phyloP scores from a whole-genome alignment of 2,797 vertebrate species.

The Notolabrus celidotus region DNA sequence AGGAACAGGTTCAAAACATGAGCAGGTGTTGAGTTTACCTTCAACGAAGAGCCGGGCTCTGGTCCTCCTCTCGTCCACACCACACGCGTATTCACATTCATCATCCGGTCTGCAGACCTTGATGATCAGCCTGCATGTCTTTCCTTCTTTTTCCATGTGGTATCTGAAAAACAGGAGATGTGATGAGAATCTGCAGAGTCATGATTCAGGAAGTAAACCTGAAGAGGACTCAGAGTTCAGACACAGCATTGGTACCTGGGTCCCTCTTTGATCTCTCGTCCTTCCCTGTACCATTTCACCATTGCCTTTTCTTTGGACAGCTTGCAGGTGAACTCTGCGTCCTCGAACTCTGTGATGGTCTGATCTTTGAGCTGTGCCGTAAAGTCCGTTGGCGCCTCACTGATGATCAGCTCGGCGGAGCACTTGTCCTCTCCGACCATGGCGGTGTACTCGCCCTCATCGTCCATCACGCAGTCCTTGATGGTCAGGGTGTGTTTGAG shows the following conservation, averaged over 20 bases:
- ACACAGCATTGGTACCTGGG: slow-evolving; percentile 85
- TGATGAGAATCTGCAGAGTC: background rate
- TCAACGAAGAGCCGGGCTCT: slow-evolving; percentile 97
- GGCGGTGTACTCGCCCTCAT: slow-evolving; percentile 96
- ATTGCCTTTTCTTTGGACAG: slow-evolving; percentile 94
- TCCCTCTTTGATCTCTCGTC: slow-evolving; percentile 95
- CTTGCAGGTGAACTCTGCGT: slow-evolving; percentile 94
- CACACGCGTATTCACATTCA: slow-evolving; percentile 98
- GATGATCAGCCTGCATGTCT: slow-evolving; percentile 90
- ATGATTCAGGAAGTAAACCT: background rate
- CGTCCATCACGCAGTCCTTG: slow-evolving; percentile 94
- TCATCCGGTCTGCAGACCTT: slow-evolving; percentile 96
- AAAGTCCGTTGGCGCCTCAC: slow-evolving; percentile 97
- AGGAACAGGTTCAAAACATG: background rate
- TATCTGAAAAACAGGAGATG: slow-evolving; percentile 80
- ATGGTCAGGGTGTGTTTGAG: slow-evolving; percentile 94
- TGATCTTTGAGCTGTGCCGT: slow-evolving; percentile 92
- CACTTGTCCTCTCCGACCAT: slow-evolving; percentile 93
- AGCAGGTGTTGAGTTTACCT: slow-evolving; percentile 79
- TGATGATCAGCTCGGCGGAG: slow-evolving; percentile 94
- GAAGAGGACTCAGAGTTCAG: background rate
- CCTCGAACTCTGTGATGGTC: slow-evolving; percentile 97
- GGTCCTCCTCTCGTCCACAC: slow-evolving; percentile 93
- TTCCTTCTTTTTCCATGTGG: slow-evolving; percentile 95
- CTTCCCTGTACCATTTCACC: slow-evolving; percentile 96